These are phyloP conservation scores for Scrobipalpa atriplicella DNA, from an alignment of 2,888 invertebrate genomes.

Conservation along the genomic window DNA sequence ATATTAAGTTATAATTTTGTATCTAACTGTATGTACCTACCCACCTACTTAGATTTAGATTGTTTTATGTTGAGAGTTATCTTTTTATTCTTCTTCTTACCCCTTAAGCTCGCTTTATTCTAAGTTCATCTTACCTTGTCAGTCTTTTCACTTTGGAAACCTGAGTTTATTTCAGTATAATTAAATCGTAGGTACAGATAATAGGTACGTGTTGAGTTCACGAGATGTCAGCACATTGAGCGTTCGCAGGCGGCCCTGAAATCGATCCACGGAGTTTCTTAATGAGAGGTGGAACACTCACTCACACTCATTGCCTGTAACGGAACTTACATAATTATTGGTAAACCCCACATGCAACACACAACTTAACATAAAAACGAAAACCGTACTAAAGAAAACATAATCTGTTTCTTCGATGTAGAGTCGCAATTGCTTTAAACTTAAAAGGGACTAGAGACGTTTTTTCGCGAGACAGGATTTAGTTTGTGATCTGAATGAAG, in stretches of 20 bases:
- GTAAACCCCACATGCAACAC: slow-evolving; percentile 45
- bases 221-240: neutral
- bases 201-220: neutral
- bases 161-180: too few species aligned
- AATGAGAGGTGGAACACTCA: slow-evolving; percentile 56
- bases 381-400: neutral
- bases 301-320: slow-evolving; percentile 49
- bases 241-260: slow-evolving; percentile 30
- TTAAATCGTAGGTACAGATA: too few species aligned
- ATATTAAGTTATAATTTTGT: too few species aligned
- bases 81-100: too few species aligned
- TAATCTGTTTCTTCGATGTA: neutral
- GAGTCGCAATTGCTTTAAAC: slow-evolving; percentile 24
- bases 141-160: too few species aligned
- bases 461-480: slow-evolving; percentile 14
- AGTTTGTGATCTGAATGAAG: slow-evolving; percentile 31
- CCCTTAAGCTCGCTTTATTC: too few species aligned
- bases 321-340: slow-evolving; percentile 68
- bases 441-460: slow-evolving; percentile 25
- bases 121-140: too few species aligned
- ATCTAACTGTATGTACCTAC: slow-evolving; percentile 22
- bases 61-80: neutral
- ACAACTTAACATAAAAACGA: slow-evolving; percentile 13
- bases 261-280: slow-evolving; percentile 43
- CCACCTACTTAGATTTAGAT: neutral